Evolutionary conservation across 2,888 invertebrate genomes (phyloP).

Genomic region (Philopedon plagiatum): DNA sequence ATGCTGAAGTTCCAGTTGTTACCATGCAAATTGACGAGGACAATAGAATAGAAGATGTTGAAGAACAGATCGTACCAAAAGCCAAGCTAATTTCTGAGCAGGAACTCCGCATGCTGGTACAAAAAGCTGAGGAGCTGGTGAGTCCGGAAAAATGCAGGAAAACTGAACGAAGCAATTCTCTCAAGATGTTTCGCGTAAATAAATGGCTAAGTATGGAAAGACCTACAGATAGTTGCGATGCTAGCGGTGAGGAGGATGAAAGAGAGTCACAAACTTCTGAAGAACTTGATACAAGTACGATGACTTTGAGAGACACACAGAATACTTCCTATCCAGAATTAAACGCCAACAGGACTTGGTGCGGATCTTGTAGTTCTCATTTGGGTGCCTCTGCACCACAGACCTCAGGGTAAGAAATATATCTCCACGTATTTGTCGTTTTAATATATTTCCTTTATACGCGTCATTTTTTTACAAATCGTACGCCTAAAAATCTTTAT

Average conservation of each 20-base stretch:
- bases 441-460: too few species aligned
- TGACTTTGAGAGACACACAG: conserved; percentile 73
- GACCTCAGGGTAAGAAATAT: conserved; percentile 37
- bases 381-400: conserved; percentile 69
- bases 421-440: too few species aligned
- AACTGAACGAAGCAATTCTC: conserved; percentile 59
- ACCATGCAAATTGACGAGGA: conserved; percentile 38
- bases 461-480: too few species aligned
- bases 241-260: conserved; percentile 90
- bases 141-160: conserved; percentile 67
- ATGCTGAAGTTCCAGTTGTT: conserved; percentile 8
- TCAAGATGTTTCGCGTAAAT: conserved; percentile 78
- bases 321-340: conserved; percentile 65
- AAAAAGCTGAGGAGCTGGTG: conserved; percentile 86
- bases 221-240: conserved; percentile 85
- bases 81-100: conserved; percentile 60
- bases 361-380: conserved; percentile 89
- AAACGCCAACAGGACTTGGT: conserved; percentile 73
- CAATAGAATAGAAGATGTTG: conserved; percentile 53
- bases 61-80: conserved; percentile 58
- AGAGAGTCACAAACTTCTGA: conserved; percentile 84
- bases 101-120: conserved; percentile 76
- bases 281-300: conserved; percentile 83
- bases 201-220: conserved; percentile 77
- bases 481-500: too few species aligned